These are phyloP conservation scores for Atta colombica DNA, from an alignment of 1,140 invertebrate species.

Conservation along the genomic window DNA sequence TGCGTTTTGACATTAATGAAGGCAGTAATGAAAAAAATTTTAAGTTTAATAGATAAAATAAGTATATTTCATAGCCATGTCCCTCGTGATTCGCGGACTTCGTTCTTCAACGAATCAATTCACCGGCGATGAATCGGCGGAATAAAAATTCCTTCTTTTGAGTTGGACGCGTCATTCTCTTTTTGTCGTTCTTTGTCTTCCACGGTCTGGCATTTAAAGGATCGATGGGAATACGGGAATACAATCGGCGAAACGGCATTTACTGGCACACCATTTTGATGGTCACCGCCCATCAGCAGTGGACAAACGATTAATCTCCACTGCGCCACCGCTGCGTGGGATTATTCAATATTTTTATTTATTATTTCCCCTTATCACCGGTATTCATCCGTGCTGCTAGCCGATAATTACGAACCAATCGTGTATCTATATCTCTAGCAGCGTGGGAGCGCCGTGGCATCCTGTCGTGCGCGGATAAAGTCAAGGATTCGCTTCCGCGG, in stretches of 20 bases:
- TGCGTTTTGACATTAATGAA: not conserved
- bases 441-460: conserved; percentile 73
- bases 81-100: not conserved
- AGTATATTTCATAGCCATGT: not conserved
- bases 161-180: not conserved
- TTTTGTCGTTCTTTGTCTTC: conserved; percentile 52
- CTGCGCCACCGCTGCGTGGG: not conserved
- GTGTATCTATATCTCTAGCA: conserved; percentile 13
- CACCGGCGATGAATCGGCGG: conserved; percentile 14
- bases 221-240: conserved; percentile 65
- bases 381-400: conserved; percentile 20
- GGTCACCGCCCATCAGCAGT: conserved; percentile 19
- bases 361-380: conserved; percentile 36
- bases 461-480: conserved; percentile 71
- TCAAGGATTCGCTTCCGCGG: conserved; percentile 75
- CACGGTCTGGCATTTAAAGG: conserved; percentile 61
- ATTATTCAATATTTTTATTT: conserved; percentile 52
- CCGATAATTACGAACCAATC: conserved; percentile 41
- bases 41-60: not conserved
- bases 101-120: conserved; percentile 36
- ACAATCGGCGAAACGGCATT: conserved; percentile 65
- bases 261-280: conserved; percentile 46
- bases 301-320: conserved; percentile 55
- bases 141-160: conserved; percentile 38
- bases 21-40: too few relatives aligned